Evolutionary conservation across 2,797 vertebrate species (phyloP).

Genomic region (Chaenodraco wilsoni): DNA sequence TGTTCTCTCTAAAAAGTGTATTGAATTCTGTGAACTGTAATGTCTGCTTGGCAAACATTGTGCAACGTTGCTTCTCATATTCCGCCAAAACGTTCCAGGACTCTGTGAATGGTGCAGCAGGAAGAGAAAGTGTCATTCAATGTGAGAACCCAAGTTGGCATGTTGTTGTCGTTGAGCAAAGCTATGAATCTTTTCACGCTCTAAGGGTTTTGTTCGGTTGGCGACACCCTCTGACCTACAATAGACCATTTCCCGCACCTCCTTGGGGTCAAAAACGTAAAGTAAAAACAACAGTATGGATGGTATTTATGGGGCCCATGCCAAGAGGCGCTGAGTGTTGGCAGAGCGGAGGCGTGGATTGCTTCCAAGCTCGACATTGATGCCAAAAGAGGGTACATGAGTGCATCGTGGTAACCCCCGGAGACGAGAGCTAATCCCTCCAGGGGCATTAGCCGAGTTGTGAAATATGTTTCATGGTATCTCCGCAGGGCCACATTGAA

Average conservation of each 20-base stretch:
- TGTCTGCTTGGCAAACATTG: conserved; percentile 27
- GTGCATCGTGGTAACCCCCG: conserved; percentile 55
- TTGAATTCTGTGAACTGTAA: conserved; percentile 35
- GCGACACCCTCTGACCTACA: conserved; percentile 24
- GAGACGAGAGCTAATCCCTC: conserved; percentile 69
- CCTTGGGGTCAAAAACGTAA: conserved; percentile 5
- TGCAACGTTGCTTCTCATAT: conserved; percentile 35
- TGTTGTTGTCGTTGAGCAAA: neutral
- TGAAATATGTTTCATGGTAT: conserved; percentile 65
- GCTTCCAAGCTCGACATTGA: conserved; percentile 46
- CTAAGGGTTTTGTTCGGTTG: conserved; percentile 15
- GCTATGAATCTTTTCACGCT: conserved; percentile 1
- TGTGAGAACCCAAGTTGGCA: neutral
- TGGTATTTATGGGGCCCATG: conserved; percentile 34
- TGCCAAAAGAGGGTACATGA: conserved; percentile 55
- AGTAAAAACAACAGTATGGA: conserved; percentile 9
- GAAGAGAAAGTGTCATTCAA: conserved; percentile 23
- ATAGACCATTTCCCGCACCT: conserved; percentile 36
- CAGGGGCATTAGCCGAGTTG: conserved; percentile 42
- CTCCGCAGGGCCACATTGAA: conserved; percentile 64
- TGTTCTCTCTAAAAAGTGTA: conserved; percentile 36
- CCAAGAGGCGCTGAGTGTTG: conserved; percentile 28
- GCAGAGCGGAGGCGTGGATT: conserved; percentile 40
- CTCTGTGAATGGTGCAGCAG: conserved; percentile 3
- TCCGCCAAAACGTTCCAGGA: conserved; percentile 37